These are phyloP conservation scores for Ara ararauna DNA, from an alignment of 2,797 vertebrate species.

Conservation along the genomic window DNA sequence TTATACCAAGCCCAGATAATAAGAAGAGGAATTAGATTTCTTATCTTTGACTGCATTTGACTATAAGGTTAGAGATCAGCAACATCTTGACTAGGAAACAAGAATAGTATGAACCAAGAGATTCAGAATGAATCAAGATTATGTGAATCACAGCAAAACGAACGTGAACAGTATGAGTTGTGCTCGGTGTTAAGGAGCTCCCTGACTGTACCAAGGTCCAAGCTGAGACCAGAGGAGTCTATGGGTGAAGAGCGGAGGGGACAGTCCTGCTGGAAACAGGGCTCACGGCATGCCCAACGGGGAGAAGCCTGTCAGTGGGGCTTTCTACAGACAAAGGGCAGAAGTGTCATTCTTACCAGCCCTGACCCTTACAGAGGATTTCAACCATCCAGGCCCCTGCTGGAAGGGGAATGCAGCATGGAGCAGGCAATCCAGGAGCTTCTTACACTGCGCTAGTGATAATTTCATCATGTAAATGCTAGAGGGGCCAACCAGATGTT, in stretches of 20 bases:
- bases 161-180: not conserved
- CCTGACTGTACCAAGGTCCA: not conserved
- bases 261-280: not conserved
- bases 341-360: not conserved
- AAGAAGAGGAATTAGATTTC: conserved; percentile 5
- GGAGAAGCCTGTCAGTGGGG: rapidly evolving
- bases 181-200: not conserved
- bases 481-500: not conserved
- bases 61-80: not conserved
- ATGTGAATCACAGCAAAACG: not conserved
- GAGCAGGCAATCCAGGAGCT: not conserved
- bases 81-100: conserved; percentile 22
- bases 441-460: not conserved
- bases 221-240: rapidly evolving
- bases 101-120: not conserved
- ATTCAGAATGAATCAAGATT: conserved; percentile 17
- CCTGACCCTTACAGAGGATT: not conserved
- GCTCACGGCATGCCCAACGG: rapidly evolving
- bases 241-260: not conserved
- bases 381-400: not conserved
- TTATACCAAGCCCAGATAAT: not conserved
- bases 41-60: not conserved
- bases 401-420: not conserved
- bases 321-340: not conserved
- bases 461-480: not conserved